phyloP scores from a whole-genome alignment of 2,113 vertebrate species.

The Hippopotamus amphibius region DNA sequence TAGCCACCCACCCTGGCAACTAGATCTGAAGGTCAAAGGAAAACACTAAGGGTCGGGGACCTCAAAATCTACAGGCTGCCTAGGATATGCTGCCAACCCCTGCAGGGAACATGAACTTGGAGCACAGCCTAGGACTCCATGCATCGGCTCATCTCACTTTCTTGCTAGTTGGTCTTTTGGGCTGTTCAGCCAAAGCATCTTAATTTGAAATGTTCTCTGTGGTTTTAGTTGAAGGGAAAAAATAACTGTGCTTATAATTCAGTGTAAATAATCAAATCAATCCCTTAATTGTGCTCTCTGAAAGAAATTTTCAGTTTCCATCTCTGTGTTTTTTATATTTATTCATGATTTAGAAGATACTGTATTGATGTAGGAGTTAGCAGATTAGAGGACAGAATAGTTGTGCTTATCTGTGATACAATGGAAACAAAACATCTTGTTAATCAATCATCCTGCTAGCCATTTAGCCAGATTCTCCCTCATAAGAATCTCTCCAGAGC shows the following conservation, averaged over 20 bases:
- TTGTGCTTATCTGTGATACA: constrained; percentile 76
- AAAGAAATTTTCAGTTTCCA: constrained; percentile 75
- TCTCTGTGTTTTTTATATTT: constrained; percentile 71
- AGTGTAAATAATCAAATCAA: constrained; percentile 83
- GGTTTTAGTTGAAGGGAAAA: constrained; percentile 70
- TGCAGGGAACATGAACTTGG: not conserved
- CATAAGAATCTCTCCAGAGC: constrained; percentile 72
- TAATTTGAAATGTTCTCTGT: constrained; percentile 77
- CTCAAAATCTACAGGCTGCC: not conserved
- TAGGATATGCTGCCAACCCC: not conserved
- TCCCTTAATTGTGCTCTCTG: constrained; percentile 77
- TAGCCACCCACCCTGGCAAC: not conserved
- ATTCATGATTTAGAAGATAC: constrained; percentile 76
- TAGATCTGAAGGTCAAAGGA: not conserved
- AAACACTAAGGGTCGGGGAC: not conserved
- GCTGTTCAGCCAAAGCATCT: not conserved
- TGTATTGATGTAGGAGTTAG: constrained; percentile 76
- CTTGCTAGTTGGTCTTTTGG: not conserved
- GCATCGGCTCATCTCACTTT: not conserved
- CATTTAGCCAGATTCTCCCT: constrained; percentile 71
- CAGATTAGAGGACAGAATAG: constrained; percentile 75
- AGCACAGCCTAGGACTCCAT: no score
- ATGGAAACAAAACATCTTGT: constrained; percentile 78
- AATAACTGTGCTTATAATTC: constrained; percentile 73
- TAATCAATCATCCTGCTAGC: constrained; percentile 80